Percentiles rank a stretch among this genome's conserved stretches.
These are phyloP conservation scores for Trichopoda pennipes DNA, from an alignment of 2,888 invertebrate species.

Conservation along the genomic window DNA sequence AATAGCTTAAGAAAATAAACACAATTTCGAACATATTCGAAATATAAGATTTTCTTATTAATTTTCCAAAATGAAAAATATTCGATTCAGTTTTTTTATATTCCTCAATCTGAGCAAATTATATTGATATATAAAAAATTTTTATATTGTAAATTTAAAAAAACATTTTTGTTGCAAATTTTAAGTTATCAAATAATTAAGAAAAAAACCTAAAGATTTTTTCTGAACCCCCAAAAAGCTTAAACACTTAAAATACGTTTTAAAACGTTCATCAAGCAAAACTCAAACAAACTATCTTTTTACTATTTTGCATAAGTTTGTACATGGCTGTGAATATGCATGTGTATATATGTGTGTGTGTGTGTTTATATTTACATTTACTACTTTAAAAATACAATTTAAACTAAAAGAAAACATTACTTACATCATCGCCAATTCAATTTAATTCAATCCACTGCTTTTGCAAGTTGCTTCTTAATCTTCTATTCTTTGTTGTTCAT, in stretches of 20 bases:
- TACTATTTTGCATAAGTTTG: slow-evolving; percentile 48
- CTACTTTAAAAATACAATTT: neutral
- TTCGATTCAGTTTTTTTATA: too few relatives aligned
- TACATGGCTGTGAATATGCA: neutral
- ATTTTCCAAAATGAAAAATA: too few relatives aligned
- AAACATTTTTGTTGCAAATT: too few relatives aligned
- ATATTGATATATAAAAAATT: too few relatives aligned
- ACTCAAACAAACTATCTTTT: slow-evolving; percentile 53
- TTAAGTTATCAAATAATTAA: too few relatives aligned
- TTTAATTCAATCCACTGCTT: slow-evolving; percentile 13
- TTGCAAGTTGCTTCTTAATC: slow-evolving; percentile 46
- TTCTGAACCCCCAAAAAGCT: slow-evolving; percentile 3
- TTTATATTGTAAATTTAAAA: too few relatives aligned
- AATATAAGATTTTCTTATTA: too few relatives aligned
- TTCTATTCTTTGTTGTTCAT: slow-evolving; percentile 68
- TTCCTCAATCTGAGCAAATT: too few relatives aligned
- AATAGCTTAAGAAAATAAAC: neutral
- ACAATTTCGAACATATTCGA: too few relatives aligned
- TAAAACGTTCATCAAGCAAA: slow-evolving; percentile 13
- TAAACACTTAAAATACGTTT: slow-evolving; percentile 10
- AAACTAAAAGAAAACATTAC: neutral
- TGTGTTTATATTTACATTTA: slow-evolving; percentile 8
- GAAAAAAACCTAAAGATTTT: too few relatives aligned
- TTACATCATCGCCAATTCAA: slow-evolving; percentile 23
- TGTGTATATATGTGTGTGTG: neutral